A percentile compares a stretch with the other conserved stretches of the same genome.
phyloP scores from a whole-genome alignment of 2,113 vertebrate genomes.

The Sebastes fasciatus region DNA sequence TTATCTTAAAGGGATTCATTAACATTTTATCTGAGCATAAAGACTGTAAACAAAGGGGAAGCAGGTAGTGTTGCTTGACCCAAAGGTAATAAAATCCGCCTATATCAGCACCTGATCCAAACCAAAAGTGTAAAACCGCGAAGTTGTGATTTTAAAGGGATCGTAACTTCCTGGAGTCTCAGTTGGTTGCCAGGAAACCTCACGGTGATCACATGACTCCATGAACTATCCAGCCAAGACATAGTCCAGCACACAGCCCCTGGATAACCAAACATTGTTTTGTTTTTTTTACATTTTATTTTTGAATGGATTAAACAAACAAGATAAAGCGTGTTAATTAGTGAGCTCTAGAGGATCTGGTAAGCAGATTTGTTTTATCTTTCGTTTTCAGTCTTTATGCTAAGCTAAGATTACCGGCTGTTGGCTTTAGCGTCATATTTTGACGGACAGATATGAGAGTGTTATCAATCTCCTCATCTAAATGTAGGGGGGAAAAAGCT shows the following conservation, averaged over 20 bases:
- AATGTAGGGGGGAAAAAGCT: not conserved
- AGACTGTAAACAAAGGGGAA: no score
- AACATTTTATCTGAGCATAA: not conserved
- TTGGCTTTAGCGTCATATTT: not conserved
- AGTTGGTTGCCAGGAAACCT: no score
- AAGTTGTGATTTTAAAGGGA: no score
- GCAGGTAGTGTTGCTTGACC: no score
- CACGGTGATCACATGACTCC: no score
- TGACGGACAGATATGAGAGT: not conserved
- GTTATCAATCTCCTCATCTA: not conserved
- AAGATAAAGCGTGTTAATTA: not conserved
- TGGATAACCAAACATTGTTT: not conserved
- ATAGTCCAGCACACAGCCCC: no score
- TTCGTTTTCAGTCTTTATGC: not conserved
- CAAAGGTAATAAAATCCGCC: no score
- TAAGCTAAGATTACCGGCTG: not conserved
- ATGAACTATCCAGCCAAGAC: no score
- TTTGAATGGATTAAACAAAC: not conserved
- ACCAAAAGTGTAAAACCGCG: no score
- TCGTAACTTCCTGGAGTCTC: no score
- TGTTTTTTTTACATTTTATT: not conserved
- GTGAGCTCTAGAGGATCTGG: not conserved
- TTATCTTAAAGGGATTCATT: not conserved
- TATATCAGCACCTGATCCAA: no score
- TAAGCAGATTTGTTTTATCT: not conserved